Base-by-base conservation (phyloP, 2,113 vertebrate species). In the Tangachromis dhanisi region DNA sequence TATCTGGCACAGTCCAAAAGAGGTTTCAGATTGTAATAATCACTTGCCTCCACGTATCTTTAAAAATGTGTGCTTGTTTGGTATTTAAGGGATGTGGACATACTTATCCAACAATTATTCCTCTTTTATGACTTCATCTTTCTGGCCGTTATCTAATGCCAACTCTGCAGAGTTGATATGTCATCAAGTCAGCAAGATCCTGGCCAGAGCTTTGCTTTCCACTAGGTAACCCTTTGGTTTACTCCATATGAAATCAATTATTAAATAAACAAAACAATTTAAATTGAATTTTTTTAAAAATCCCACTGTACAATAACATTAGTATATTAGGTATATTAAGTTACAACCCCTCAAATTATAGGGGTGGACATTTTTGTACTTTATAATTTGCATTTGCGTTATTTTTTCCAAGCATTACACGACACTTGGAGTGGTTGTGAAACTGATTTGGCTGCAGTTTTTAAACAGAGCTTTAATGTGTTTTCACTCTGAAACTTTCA, bases 111-210 rank as follows among this genome's bases (percentile, higher is more conserved):
- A 19, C 9, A 78, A 49, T 53, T 45, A 45, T 5, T 73, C 33
- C 38, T 38, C 11, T 17, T 26, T 38, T 19, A 59, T 9, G 16
- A 73, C 16, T 10, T 40, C 17, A 59, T n/a, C 59, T 61, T 33
- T 83, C 42, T 79, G 61, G 19, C n/a, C 14, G 24, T 86, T 53
- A 90, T 53, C 78, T 87, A 63, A 87, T 76, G 29, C 29, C 33
- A 59, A 17, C 47, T 63, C 54, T 26, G 9, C 55, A 59, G 33
- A 45, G 35, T 10, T 84, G 40, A 73, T 68, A 68, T 85, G 49
- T 88, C 84, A 93, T 90, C 85, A 78, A 45, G 66, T 85, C 81
- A 83, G 84, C 13, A 42, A 71, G 88, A 85, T 53, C 51, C 86
- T 84, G 86, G 86, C 86, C 5, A 51, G 81, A 83, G 86, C 14